Conservation (phyloP, 2,113 vertebrate genomes). For the Chloebia gouldiae region DNA sequence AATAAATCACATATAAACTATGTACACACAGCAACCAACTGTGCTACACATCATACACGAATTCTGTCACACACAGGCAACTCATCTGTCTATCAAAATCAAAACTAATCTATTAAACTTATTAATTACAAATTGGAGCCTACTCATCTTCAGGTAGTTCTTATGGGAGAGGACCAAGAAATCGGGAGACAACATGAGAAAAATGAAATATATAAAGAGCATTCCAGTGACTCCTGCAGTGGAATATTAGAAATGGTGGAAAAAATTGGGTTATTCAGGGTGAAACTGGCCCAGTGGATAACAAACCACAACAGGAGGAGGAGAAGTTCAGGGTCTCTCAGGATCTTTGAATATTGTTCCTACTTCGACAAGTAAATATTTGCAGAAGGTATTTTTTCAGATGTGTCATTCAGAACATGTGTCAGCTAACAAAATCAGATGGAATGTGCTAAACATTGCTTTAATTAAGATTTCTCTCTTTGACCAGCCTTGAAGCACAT, state of each 20-base stretch:
- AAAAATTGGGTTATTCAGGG: accelerated
- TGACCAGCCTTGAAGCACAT: not conserved
- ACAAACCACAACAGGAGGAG: not conserved
- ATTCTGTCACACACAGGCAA: not conserved
- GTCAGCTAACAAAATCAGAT: not conserved
- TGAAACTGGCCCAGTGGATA: not conserved
- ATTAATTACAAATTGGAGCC: not conserved
- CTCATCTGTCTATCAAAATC: not conserved
- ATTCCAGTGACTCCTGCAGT: not conserved
- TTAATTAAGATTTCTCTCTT: not conserved
- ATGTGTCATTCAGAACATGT: not conserved
- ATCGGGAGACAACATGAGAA: accelerated
- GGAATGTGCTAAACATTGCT: not conserved
- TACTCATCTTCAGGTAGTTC: not conserved
- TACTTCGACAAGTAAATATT: not conserved
- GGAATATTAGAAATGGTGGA: not conserved
- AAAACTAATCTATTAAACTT: not conserved
- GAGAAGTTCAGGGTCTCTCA: not conserved
- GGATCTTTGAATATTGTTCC: not conserved
- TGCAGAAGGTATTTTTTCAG: not conserved
- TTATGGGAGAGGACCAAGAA: not conserved
- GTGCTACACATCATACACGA: not conserved
- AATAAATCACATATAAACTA: not conserved
- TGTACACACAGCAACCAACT: not conserved
- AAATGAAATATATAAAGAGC: not conserved